Evolutionary conservation across 2,797 vertebrate genomes (phyloP), one percentile per base, ranked within the genome.

Genomic region (Otolemur crassicaudatus): DNA sequence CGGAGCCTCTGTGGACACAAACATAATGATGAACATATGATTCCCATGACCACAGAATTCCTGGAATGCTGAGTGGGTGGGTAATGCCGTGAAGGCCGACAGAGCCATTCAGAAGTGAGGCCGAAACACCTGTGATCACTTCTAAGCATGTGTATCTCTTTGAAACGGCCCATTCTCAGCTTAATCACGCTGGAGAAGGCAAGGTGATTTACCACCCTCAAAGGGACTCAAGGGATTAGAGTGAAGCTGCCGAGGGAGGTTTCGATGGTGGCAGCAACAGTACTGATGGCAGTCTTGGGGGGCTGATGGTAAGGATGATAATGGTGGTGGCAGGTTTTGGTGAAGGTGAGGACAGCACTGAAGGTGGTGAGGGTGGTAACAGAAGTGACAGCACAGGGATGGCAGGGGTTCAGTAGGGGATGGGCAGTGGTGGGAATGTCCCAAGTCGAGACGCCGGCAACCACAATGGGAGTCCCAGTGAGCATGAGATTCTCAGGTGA

Each of bases 381-480:
- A 43, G 82, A 12, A 23, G 53, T 27, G 65, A 58, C 27, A 49
- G 94, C n/a, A 29, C 13, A 14, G 5, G 11, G 22, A 37, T 9
- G 34, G 37, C 20, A 27, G 63, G 29, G 34, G 19, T 75, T 29
- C 34, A 1, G 10, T 58, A n/a, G 61, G 53, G 7, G 34, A 9
- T 29, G 79, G 1, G 49, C 67, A 1, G 16, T 3, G 58, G 29
- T 5, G 29, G 14, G 22, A 34, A 37, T 0, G 0, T 19, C 5
- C 53, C 9, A n/a, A 16, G 40, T 3, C 5, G 5, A 25, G 53
- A 9, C 3, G 1, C 0, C 5, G n/a, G 43, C 31, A 29, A 14
- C 14, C 25, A 27, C 3, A 20, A 12, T 12, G 17, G 5, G 4
- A 91, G 37, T 46, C 25, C 0, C 0, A 17, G 49, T 0, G 0